These are phyloP conservation scores for Macaca fascicularis DNA, from an alignment of 2,113 vertebrate genomes.

Conservation along the genomic window T2T-MFA8v1.1 NC_088381.1:9215501-9216000, in stretches of 20 bases:
- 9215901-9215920: not conserved
- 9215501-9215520: not conserved
- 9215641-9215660: not conserved
- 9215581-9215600: not conserved
- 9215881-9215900: not conserved
- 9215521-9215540: not conserved
- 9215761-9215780: not conserved
- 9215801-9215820: not conserved
- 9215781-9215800: not conserved
- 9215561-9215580: not conserved
- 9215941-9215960: not conserved
- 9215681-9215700: not conserved
- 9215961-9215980: not conserved
- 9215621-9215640: not conserved
- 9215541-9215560: not conserved
- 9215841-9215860: not conserved
- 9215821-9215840: not conserved
- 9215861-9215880: not conserved
- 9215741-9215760: not conserved
- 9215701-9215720: not conserved
- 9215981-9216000: constrained; percentile 4
- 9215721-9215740: not conserved
- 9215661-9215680: not conserved
- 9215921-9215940: not conserved
- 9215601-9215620: constrained; percentile 12